Evolutionary conservation across 2,113 vertebrate species (phyloP), one percentile per base, ranked within the genome.

Genomic region (Psittacus erithacus): DNA sequence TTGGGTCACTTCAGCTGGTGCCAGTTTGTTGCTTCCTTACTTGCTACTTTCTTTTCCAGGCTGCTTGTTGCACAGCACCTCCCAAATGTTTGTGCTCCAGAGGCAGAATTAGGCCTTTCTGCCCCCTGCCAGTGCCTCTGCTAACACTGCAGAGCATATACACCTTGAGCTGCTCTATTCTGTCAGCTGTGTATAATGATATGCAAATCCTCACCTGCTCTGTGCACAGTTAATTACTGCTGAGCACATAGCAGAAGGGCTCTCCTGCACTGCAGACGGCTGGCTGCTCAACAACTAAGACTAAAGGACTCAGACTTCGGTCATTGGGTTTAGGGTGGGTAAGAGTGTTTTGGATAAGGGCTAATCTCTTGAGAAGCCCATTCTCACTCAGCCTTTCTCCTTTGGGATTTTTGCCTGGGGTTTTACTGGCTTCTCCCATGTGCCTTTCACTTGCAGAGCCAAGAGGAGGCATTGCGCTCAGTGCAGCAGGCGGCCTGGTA

Each of bases 401-500:
- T 82, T 8, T 24, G 60, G 8, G 38, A 33, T 63, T 88, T 95
- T 67, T 82, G 38, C 24, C 28, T 20, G 62, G 57, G 15, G 20
- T 85, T 50, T 67, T 46, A 52, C 27, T 0, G 1, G 35, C 27
- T 55, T 55, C 46, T 68, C 46, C 31, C 22, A 1, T 0, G 1
- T n/a, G 52, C 64, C 35, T 60, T 71, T 60, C 24, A 15, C 60
- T n/a, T 46, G 63, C 62, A 68, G 71, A 47, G 38, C 41, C 18
- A 19, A 43, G 82, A 25, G 1, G 17, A 65, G 23, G 33, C 35
- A 9, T 19, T 43, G 60, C 6, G 3, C 20, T 47, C 33, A 11
- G 46, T 10, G 28, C 33, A 19, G 63, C 1, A 0, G 16, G 49
- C 1, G 7, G 46, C 76, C 47, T 6, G 1, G 13, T 38, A 41